These are phyloP conservation scores for Mandrillus leucophaeus DNA, from an alignment of 2,113 vertebrate genomes.

Conservation along the genomic window DNA sequence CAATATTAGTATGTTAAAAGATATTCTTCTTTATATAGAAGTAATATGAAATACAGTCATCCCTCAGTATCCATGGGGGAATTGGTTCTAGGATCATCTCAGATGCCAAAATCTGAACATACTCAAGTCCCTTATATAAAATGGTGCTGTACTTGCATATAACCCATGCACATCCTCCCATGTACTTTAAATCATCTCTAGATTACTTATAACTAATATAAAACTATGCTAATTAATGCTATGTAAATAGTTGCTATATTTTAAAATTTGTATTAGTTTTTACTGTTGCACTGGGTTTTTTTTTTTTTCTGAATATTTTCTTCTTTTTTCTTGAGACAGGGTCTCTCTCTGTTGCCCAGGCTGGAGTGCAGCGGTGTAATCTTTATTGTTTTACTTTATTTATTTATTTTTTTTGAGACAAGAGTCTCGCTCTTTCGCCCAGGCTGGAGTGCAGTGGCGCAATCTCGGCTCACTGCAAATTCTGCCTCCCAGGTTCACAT, in stretches of 20 bases:
- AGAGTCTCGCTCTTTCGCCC: too few species aligned
- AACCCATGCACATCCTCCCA: not conserved
- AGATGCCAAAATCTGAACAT: not conserved
- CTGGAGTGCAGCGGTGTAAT: too few species aligned
- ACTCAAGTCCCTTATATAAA: not conserved
- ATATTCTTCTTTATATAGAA: not conserved
- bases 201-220: not conserved
- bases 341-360: too few species aligned
- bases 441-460: too few species aligned
- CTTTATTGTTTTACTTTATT: too few species aligned
- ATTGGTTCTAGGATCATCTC: not conserved
- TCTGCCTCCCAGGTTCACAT: too few species aligned
- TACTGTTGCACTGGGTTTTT: not conserved
- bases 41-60: not conserved
- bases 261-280: not conserved
- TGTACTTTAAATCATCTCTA: not conserved
- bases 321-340: not conserved
- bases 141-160: not conserved
- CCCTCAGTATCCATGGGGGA: not conserved
- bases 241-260: not conserved
- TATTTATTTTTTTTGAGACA: too few species aligned
- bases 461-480: too few species aligned
- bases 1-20: slow-evolving; percentile 39
- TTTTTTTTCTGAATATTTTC: not conserved
- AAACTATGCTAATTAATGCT: not conserved